phyloP scores from a whole-genome alignment of 2,888 invertebrate genomes.

The Lamellibrachia columna region DNA sequence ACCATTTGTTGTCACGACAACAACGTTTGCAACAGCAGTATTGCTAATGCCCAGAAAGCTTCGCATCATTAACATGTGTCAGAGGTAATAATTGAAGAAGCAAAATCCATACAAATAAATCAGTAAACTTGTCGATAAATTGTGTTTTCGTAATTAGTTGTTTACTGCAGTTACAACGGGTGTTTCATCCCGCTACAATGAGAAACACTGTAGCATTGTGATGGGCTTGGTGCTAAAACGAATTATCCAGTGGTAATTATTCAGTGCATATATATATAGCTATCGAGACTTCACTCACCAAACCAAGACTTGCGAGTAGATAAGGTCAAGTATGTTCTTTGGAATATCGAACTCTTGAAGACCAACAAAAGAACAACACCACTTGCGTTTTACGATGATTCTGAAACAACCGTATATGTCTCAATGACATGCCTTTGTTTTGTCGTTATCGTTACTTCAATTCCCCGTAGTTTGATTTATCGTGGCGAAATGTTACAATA shows the following conservation, averaged over 20 bases:
- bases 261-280: background rate
- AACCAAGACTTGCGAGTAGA: conserved; percentile 85
- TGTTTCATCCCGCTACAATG: too few species aligned
- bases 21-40: too few species aligned
- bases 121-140: too few species aligned
- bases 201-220: background rate
- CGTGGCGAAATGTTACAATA: background rate
- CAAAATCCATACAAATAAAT: too few species aligned
- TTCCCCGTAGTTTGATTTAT: background rate
- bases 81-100: too few species aligned
- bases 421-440: background rate
- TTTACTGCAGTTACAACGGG: too few species aligned
- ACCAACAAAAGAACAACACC: conserved; percentile 49
- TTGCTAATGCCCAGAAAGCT: too few species aligned
- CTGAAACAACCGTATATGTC: background rate
- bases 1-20: too few species aligned
- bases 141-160: too few species aligned
- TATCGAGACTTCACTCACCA: conserved; percentile 69
- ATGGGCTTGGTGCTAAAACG: too few species aligned
- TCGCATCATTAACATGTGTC: too few species aligned
- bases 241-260: background rate
- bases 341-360: conserved; percentile 79
- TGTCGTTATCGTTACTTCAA: background rate
- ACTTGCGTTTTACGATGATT: conserved; percentile 40
- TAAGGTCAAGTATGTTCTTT: conserved; percentile 85